Evolutionary conservation across 2,797 vertebrate genomes (phyloP).

Genomic region (Helicolenus hilgendorfi): DNA sequence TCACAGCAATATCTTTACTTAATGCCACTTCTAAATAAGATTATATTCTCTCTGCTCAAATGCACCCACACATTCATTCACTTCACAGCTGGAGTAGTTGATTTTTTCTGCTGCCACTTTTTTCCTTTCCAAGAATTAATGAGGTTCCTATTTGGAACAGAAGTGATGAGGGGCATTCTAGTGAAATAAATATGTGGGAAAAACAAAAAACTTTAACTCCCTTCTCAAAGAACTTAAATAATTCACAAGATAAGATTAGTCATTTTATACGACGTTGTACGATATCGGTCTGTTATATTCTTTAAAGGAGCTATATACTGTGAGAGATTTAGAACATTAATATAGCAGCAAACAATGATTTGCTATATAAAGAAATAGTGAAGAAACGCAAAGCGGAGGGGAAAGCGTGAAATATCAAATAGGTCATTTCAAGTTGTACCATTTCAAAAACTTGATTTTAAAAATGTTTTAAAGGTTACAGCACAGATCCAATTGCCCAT

Average conservation of each 20-base stretch:
- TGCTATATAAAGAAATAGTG: neutral
- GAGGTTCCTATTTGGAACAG: neutral
- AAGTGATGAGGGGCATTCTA: neutral
- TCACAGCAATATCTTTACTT: slow-evolving; percentile 1
- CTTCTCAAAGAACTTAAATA: neutral
- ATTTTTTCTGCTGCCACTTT: neutral
- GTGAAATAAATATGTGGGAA: neutral
- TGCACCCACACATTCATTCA: neutral
- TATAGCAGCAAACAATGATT: neutral
- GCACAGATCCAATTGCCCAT: fast-evolving
- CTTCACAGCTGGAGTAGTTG: neutral
- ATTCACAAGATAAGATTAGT: neutral
- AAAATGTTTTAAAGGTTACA: neutral
- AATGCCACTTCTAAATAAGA: slow-evolving; percentile 14
- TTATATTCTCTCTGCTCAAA: neutral
- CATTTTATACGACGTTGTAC: neutral
- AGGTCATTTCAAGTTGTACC: neutral
- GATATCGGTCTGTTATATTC: neutral
- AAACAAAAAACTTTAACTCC: neutral
- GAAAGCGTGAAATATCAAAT: neutral
- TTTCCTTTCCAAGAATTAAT: neutral
- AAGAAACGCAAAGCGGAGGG: too few relatives aligned
- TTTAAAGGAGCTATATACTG: neutral
- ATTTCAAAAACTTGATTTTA: neutral
- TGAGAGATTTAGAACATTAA: neutral